Conservation (phyloP, 2,113 vertebrate species). For the Orientallactaga bullata region DNA sequence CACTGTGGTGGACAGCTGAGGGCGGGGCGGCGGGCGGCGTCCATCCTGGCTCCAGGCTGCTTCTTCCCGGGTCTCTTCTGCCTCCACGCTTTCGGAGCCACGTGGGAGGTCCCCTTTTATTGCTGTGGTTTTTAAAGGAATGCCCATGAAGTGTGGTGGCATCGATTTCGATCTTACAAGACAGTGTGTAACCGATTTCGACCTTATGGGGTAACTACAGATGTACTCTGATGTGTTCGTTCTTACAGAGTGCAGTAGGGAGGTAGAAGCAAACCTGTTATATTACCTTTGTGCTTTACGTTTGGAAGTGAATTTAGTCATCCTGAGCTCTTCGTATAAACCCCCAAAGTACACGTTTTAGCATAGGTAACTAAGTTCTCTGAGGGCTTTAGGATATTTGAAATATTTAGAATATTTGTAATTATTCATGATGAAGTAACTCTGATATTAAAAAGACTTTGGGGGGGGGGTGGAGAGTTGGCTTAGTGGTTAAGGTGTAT, state of each 20-base stretch:
- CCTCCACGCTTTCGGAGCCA: background rate
- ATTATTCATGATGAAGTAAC: conserved; percentile 23
- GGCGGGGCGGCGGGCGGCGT: rapidly evolving
- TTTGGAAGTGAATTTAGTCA: background rate
- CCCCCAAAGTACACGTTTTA: background rate
- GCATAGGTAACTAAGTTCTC: background rate
- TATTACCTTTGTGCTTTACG: background rate
- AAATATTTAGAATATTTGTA: background rate
- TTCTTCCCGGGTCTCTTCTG: background rate
- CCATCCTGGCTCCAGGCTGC: background rate
- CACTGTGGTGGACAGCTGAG: background rate
- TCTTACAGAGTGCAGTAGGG: background rate
- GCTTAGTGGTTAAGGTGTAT: too few species aligned
- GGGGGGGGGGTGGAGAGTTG: too few species aligned
- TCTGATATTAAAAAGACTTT: conserved; percentile 13
- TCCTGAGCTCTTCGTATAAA: background rate
- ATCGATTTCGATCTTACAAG: background rate
- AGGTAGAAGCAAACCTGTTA: background rate
- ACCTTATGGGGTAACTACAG: background rate
- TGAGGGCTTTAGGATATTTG: background rate
- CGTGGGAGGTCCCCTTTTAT: background rate
- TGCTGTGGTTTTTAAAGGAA: conserved; percentile 27
- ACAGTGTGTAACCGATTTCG: background rate
- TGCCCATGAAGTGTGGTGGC: background rate
- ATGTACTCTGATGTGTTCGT: background rate